Base-by-base conservation (phyloP, 1,140 invertebrate species). In the Dufourea novaeangliae region DNA sequence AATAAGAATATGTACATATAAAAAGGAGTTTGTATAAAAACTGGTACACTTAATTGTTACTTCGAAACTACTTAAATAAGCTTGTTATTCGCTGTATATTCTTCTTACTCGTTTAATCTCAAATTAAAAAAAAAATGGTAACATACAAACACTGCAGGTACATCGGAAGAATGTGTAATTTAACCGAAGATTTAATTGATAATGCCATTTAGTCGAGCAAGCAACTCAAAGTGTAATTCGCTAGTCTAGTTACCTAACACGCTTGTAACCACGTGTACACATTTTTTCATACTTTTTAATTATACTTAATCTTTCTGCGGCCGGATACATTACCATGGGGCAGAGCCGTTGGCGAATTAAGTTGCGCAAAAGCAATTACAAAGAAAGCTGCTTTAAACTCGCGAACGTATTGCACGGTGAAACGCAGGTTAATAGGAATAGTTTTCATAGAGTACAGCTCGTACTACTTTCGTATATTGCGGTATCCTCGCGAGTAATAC, bases 301-400 rank as follows among this genome's bases (percentile, higher is more conserved):
- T 68, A 54, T 54, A 32, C 37, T 68, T 68, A 68, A 68, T 17
- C 46, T 8, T 50, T 68, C 37, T 14, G 22, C 6, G n/a, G 14
- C 8, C 46, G 17, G 17, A 68, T 54, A 54, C 32, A 37, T 68
- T 68, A 54, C 14, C 22, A 8, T 0, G 46, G n/a, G 34, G 66
- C 17, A 34, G 22, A 1, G 44, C 44, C 29, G 22, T 25, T 17
- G 39, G 39, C 62, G 22, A 68, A 68, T 68, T 68, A 54, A 68
- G 29, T 54, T 68, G 32, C 32, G 37, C 46, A 37, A 52, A 68
- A 68, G 66, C 66, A 68, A 68, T 54, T 68, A 68, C 46, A 29
- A 68, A 68, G 32, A 37, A 46, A 68, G 46, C 66, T 54, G 37
- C 46, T 68, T 54, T 37, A 54, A 68, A 54, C n/a, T 17, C 14